Conservation (phyloP, 2,888 invertebrate species). For the Drosophila eohydei region DNA sequence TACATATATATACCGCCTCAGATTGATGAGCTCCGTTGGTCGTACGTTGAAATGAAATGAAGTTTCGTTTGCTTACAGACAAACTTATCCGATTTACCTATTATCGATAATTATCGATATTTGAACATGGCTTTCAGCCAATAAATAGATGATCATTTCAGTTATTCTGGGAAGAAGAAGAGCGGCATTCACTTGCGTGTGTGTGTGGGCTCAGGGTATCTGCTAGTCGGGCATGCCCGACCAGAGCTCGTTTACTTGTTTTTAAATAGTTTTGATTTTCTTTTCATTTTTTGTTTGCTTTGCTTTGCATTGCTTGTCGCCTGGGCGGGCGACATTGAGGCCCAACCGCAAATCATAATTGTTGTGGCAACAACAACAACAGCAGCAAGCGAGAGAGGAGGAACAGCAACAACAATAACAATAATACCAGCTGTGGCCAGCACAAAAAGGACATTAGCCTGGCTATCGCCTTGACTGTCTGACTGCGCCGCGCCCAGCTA, state of each 20-base stretch:
- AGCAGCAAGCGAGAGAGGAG: constrained; percentile 8
- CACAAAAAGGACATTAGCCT: constrained; percentile 62
- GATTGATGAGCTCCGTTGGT: too few species aligned
- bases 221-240: not conserved
- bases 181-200: not conserved
- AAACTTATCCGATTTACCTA: not conserved
- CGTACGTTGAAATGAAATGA: too few species aligned
- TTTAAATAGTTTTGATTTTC: constrained; percentile 17
- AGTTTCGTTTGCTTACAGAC: not conserved
- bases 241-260: not conserved
- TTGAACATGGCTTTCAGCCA: not conserved
- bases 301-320: constrained; percentile 13
- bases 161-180: too few species aligned
- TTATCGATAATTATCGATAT: not conserved
- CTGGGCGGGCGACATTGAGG: constrained; percentile 32
- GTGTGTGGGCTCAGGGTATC: not conserved
- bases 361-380: constrained; percentile 45
- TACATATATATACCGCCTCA: not conserved
- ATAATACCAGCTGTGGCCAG: constrained; percentile 51
- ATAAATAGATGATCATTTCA: not conserved
- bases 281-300: not conserved
- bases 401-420: constrained; percentile 23
- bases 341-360: constrained; percentile 64
- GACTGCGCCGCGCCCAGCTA: constrained; percentile 21
- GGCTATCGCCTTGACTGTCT: constrained; percentile 49